phyloP scores from a whole-genome alignment of 2,113 vertebrate genomes.

The Ellobius talpinus region DNA sequence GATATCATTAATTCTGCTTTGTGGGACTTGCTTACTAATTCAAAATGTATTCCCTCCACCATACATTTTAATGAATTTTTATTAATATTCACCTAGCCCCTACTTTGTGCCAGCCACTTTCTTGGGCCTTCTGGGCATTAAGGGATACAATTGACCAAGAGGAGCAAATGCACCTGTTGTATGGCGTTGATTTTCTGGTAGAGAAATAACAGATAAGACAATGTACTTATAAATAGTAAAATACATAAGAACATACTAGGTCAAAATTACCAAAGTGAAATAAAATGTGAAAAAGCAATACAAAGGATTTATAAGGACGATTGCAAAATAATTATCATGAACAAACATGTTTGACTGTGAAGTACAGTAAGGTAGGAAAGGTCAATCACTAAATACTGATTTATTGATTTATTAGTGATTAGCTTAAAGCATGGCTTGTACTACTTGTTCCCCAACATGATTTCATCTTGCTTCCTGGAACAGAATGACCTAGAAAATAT shows the following conservation, averaged over 20 bases:
- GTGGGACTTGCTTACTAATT: not conserved
- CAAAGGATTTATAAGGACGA: not conserved
- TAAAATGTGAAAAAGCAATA: not conserved
- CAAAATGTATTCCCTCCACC: not conserved
- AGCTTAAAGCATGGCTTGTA: too few species aligned
- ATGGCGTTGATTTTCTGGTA: not conserved
- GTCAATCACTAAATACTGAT: too few species aligned
- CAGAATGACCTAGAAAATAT: too few species aligned
- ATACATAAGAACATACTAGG: not conserved
- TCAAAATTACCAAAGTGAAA: conserved; percentile 25
- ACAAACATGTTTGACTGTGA: too few species aligned
- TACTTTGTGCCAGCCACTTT: not conserved
- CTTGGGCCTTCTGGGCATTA: not conserved
- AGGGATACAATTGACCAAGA: not conserved
- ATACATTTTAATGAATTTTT: conserved; percentile 15
- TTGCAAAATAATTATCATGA: too few species aligned
- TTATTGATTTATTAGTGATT: too few species aligned
- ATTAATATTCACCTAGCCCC: not conserved
- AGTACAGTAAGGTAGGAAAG: too few species aligned
- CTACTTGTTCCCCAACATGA: too few species aligned
- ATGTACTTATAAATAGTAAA: not conserved
- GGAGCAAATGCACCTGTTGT: not conserved
- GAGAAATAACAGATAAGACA: not conserved
- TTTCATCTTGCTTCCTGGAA: too few species aligned
- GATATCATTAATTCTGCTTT: not conserved